Base-by-base conservation (phyloP, 2,797 vertebrate genomes). In the Lates japonicus region DNA sequence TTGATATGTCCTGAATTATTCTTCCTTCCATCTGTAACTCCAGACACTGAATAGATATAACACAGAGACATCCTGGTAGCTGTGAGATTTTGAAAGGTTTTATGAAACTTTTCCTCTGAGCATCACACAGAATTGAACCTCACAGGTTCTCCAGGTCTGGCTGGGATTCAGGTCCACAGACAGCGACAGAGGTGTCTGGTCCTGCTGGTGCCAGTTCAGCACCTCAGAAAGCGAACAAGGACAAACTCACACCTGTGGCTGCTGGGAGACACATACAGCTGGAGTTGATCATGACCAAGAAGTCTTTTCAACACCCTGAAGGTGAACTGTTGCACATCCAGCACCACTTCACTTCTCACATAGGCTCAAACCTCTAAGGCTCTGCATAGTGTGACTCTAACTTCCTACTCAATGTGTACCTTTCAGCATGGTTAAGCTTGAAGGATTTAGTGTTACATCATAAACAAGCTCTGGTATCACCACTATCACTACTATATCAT, bases 231-330 rank as follows among this genome's bases (percentile, higher is more conserved):
- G 33, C 3, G 58, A 64, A 66, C 41, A 61, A 73, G 49, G 63
- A 78, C 68, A 29, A 42, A 41, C 37, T 66, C 48, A 57, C 63
- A 83, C 76, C 73, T 68, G 76, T 83, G 80, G 77, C 76, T n/a
- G 46, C 51, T 46, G 22, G 35, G 46, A 72, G 63, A 44, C 61
- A 20, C 25, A 1, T 29, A 29, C 78, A 71, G 44, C 71, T 80
- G 78, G 70, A 76, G 41, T 13, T 17, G 37, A 55, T 51, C 41
- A 8, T 41, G 33, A 78, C 74, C 72, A 64, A 44, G n/a, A 61
- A 25, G n/a, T 57, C 10, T 1, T 33, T 76, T 25, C 49, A 71
- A 31, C 19, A n/a, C 58, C 66, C 63, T 22, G 9, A n/a, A 75
- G 63, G 31, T 57, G 46, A 37, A 76, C 35, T 25, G 55, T 70